Evolutionary conservation across 2,113 vertebrate genomes (phyloP), one percentile per base, ranked within the genome.

Genomic region (Grammomys dolichurus): DNA sequence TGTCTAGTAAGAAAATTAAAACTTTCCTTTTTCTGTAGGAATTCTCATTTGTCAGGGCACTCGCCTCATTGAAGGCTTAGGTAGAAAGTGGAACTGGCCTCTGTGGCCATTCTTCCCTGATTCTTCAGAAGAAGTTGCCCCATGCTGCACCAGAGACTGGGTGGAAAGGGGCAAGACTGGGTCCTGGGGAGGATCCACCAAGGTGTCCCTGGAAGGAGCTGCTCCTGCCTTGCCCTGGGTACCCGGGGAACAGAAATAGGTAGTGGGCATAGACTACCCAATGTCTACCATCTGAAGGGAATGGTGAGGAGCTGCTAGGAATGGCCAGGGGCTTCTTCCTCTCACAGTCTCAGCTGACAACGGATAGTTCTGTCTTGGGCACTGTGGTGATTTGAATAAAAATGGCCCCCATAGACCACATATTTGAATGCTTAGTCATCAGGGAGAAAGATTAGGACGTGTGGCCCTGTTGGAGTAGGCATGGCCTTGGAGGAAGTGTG

Each of bases 221-320:
- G n/a, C 43, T 51, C 60, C 67, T 63, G 8, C 46, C 89, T 36
- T 92, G 75, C 81, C 17, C 2, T 46, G 36, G 73, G 63, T 67
- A 81, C 69, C 13, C 33, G 28, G 78, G 51, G 33, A 63, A 5
- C 9, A n/a, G 43, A 76, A 60, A 10, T 40, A 4, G 80, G 67
- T 33, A 10, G 36, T 0, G 1, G 51, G 43, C 6, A 1, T 33
- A 22, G 56, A 73, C 12, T 5, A 36, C 78, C 40, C 19, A 3
- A 36, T n/a, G 65, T 33, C 46, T n/a, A 26, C 60, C 19, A 14
- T 89, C 86, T 82, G 63, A 89, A 80, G 65, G 70, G 46, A 70
- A 46, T 24, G 19, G 46, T n/a, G 65, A 67, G 10, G 65, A 12
- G 28, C 26, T 20, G 10, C 65, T 67, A 67, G 65, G 65, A 67